Conservation (phyloP, 2,797 vertebrate species). For the Crocidura indochinensis region DNA sequence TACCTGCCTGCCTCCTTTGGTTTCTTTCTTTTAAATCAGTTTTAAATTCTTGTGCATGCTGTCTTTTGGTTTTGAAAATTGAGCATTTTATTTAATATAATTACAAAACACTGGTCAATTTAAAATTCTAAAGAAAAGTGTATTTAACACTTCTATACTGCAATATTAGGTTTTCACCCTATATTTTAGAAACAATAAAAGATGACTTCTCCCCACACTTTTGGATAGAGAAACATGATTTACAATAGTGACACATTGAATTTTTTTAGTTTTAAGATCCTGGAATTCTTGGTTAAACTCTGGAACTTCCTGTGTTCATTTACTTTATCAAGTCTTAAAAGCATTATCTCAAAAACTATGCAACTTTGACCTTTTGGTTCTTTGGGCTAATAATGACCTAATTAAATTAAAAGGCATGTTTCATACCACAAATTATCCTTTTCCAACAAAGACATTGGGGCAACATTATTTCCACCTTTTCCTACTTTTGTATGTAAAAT, state of each 20-base stretch:
- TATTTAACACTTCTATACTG: no score
- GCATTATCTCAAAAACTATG: constrained; percentile 84
- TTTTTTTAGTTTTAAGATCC: constrained; percentile 44
- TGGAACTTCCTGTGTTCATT: constrained; percentile 74
- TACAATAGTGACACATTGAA: constrained; percentile 16
- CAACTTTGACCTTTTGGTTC: constrained; percentile 85
- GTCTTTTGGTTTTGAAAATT: constrained; percentile 50
- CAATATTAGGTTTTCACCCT: background rate
- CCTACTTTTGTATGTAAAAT: constrained; percentile 87
- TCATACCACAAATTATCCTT: constrained; percentile 82
- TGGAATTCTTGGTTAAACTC: constrained; percentile 64
- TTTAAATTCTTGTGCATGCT: background rate
- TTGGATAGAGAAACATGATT: constrained; percentile 44
- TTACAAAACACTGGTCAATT: background rate
- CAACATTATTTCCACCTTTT: constrained; percentile 88
- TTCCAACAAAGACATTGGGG: constrained; percentile 83
- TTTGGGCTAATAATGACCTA: constrained; percentile 83
- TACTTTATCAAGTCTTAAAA: constrained; percentile 77
- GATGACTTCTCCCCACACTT: background rate
- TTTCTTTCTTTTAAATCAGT: background rate
- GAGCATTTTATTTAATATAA: background rate
- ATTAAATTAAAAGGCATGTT: constrained; percentile 85
- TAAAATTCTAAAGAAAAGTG: background rate
- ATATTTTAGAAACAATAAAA: background rate
- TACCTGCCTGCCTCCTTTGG: background rate